These are phyloP conservation scores for Scaptomyza hsui DNA, from an alignment of 1,140 invertebrate species.

Conservation along the genomic window DNA sequence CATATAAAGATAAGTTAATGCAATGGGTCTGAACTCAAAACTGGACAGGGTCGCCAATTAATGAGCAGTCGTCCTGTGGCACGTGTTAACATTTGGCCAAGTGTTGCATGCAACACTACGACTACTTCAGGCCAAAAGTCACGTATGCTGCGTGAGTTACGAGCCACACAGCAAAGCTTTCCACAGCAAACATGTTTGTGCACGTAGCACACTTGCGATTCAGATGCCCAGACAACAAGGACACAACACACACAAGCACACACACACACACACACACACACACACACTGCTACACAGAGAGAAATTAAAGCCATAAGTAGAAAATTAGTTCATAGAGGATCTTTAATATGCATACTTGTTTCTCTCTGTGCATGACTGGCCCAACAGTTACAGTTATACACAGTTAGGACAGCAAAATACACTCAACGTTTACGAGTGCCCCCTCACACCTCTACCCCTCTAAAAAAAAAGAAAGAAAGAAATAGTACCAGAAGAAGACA, in stretches of 20 bases:
- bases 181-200: slow-evolving; percentile 58
- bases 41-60: slow-evolving; percentile 60
- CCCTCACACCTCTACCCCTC: not conserved
- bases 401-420: slow-evolving; percentile 34
- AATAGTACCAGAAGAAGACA: not conserved
- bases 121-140: slow-evolving; percentile 56
- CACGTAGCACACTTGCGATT: slow-evolving; percentile 34
- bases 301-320: not conserved
- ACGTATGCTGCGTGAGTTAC: slow-evolving; percentile 65
- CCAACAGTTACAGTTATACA: slow-evolving; percentile 3
- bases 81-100: slow-evolving; percentile 71
- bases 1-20: slow-evolving; percentile 73
- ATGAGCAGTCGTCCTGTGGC: slow-evolving; percentile 51
- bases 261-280: not conserved
- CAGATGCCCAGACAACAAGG: slow-evolving; percentile 31
- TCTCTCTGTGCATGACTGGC: slow-evolving; percentile 2
- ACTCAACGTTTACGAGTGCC: slow-evolving; percentile 35
- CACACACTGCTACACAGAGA: not conserved
- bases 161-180: slow-evolving; percentile 4
- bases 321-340: not conserved
- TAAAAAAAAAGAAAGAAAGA: not conserved
- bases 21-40: slow-evolving; percentile 6
- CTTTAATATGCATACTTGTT: not conserved
- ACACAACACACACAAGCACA: slow-evolving; percentile 1
- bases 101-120: slow-evolving; percentile 19